Conservation (phyloP, 2,797 vertebrate genomes). For the Ctenosaura bakeri region DNA sequence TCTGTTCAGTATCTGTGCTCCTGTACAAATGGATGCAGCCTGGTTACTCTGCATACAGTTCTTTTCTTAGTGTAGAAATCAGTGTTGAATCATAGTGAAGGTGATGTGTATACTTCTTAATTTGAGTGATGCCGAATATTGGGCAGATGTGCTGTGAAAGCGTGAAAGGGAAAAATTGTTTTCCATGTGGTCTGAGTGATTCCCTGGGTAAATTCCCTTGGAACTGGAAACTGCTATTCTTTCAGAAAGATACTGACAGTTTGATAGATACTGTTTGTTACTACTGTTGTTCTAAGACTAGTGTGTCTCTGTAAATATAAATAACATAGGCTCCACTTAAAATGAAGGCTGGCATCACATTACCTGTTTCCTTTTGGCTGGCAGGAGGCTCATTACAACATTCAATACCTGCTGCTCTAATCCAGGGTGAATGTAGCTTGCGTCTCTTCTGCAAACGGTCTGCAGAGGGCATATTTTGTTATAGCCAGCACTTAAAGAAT, state of each 20-base stretch:
- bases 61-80: not conserved
- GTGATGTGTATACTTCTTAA: not conserved
- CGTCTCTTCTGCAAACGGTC: not conserved
- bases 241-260: not conserved
- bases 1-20: not conserved
- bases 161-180: not conserved
- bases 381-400: slow-evolving; percentile 5
- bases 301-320: not conserved
- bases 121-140: not conserved
- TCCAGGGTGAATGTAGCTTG: slow-evolving; percentile 4
- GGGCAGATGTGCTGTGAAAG: not conserved
- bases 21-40: not conserved
- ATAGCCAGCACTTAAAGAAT: not conserved
- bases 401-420: slow-evolving; percentile 12
- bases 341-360: not conserved
- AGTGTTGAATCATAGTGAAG: not conserved
- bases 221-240: not conserved
- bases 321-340: not conserved
- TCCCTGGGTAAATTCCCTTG: slow-evolving; percentile 12
- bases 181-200: not conserved
- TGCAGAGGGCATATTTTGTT: slow-evolving; percentile 15
- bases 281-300: not conserved
- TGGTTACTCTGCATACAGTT: not conserved
- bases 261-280: not conserved
- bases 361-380: slow-evolving; percentile 2